Conservation (phyloP, 2,888 invertebrate genomes). For the Drosophila niveifrons region DNA sequence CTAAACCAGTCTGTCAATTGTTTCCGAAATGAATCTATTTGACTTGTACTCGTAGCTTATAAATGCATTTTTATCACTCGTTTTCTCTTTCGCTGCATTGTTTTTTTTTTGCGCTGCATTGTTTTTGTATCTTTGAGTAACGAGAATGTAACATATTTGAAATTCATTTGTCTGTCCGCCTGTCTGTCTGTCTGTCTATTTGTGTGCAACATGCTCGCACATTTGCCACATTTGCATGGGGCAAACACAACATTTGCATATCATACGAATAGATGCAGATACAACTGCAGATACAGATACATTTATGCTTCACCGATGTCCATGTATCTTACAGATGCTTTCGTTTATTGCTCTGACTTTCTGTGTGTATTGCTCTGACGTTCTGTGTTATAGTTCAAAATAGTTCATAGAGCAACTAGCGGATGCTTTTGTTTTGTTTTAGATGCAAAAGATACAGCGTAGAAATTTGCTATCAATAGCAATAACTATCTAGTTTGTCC, state of each 20-base stretch:
- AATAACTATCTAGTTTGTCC: too few species aligned
- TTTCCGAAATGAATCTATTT: background rate
- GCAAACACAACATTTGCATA: slow-evolving; percentile 6
- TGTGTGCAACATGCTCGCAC: background rate
- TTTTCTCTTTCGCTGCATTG: background rate
- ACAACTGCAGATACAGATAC: background rate
- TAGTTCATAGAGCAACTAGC: too few species aligned
- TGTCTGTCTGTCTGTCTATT: background rate
- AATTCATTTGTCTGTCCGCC: background rate
- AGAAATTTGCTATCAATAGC: too few species aligned
- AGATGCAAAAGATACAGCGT: too few species aligned
- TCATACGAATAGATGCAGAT: background rate
- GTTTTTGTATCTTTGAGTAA: background rate
- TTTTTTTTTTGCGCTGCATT: background rate
- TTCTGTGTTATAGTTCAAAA: background rate
- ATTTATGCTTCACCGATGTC: slow-evolving; percentile 1
- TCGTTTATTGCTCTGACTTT: background rate
- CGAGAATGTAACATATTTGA: slow-evolving; percentile 1
- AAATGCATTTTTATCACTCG: background rate
- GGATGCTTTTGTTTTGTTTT: background rate
- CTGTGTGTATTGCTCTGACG: background rate
- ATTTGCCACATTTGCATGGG: background rate
- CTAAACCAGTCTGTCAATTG: background rate
- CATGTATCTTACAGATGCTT: slow-evolving; percentile 3
- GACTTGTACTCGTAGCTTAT: background rate